Base-by-base conservation (phyloP, 2,888 invertebrate species). In the Byasa hedistus region DNA sequence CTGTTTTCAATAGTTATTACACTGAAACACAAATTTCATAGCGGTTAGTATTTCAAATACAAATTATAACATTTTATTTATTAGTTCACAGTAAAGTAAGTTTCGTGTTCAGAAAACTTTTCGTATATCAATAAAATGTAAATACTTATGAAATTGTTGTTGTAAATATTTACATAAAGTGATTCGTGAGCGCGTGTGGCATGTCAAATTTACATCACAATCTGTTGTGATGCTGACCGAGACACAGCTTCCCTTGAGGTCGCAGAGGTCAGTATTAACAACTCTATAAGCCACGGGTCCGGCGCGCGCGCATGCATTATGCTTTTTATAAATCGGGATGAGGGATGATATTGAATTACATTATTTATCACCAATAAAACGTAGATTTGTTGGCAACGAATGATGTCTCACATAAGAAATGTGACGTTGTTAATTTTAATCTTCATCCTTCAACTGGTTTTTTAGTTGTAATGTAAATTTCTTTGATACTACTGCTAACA, bases 181-280 rank as follows among this genome's bases (percentile, higher is more conserved):
- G 56, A 21, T 55, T 48, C 19, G 22, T 44, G 56, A n/a, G 56
- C 61, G 61, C 61, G 61, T 57, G 66, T 52, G 61, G 10, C 17
- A 51, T 66, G 57, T 66, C 21, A 39, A 52, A 66, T 66, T 66
- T 61, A 61, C 66, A 66, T 66, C 23, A 66, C 65, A 66, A 66
- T 66, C 52, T 57, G 59, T 59, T 21, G 39, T 23, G 21, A 55
- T 61, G 24, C 57, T 51, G 65, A 57, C 61, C 52, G 58, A 39
- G 54, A 54, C 36, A 64, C 76, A 78, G 79, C 77, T 79, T 82
- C 81, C 80, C 76, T 76, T 57, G 65, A 73, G 79, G 78, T 75
- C 73, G 74, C 68, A 69, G 64, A 73, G 79, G 79, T 81, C 77
- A 79, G 69, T 69, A 69, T 71, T 74, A 74, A 74, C 73, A 74